Conservation (phyloP, 2,888 invertebrate species). For the Byasa hedistus region DNA sequence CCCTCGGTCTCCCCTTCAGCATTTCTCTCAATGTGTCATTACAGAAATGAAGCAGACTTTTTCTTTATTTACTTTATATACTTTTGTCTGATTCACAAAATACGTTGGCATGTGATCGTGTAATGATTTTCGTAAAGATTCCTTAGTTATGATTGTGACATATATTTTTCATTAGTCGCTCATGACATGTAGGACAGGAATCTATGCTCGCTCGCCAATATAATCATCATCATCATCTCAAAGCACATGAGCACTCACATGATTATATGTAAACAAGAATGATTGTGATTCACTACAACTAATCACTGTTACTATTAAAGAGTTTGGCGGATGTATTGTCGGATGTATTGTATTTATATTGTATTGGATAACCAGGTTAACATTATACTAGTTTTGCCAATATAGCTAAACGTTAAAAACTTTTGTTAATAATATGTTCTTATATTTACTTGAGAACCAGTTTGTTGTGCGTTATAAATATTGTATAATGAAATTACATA, state of each 20-base stretch:
- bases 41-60: slow-evolving; percentile 3
- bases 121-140: slow-evolving; percentile 13
- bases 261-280: slow-evolving; percentile 36
- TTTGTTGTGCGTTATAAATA: too few species aligned
- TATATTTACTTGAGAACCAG: too few species aligned
- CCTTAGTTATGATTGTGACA: slow-evolving; percentile 26
- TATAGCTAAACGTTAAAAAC: too few species aligned
- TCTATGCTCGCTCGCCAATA: slow-evolving; percentile 51
- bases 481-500: too few species aligned
- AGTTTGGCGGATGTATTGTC: not conserved
- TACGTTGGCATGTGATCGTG: slow-evolving; percentile 10
- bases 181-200: slow-evolving; percentile 47
- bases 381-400: too few species aligned
- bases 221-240: slow-evolving; percentile 39
- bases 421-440: too few species aligned
- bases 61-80: slow-evolving; percentile 1
- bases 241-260: slow-evolving; percentile 49
- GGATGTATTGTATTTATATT: too few species aligned
- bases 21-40: slow-evolving; percentile 12
- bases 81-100: slow-evolving; percentile 1
- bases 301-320: not conserved
- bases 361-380: too few species aligned
- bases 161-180: slow-evolving; percentile 24
- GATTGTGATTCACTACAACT: not conserved
- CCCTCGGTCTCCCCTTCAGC: not conserved